A percentile compares a stretch with the other conserved stretches of the same genome.
Evolutionary conservation across 2,113 vertebrate species (phyloP).

Genomic region (Austrofundulus limnaeus): DNA sequence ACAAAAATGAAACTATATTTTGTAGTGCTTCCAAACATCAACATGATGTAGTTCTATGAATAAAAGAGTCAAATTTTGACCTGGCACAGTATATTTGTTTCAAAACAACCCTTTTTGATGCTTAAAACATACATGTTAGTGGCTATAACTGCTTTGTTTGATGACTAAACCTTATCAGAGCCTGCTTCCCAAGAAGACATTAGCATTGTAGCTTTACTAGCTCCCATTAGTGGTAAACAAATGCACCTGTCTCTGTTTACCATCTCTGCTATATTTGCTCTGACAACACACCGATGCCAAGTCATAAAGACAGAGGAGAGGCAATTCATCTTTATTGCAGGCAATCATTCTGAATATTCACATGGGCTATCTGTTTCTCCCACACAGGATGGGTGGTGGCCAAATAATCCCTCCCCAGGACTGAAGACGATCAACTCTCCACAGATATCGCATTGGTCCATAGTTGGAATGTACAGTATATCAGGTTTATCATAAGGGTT

Average conservation of each 20-base stretch:
- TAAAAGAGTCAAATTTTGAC: background rate
- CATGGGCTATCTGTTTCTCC: constrained; percentile 48
- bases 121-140: constrained; percentile 28
- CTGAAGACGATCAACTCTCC: constrained; percentile 25
- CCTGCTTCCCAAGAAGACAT: constrained; percentile 71
- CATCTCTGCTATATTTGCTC: constrained; percentile 71
- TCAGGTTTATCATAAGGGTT: constrained; percentile 23
- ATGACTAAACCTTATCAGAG: constrained; percentile 52
- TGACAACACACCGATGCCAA: constrained; percentile 71
- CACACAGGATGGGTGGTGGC: constrained; percentile 49
- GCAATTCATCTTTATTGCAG: constrained; percentile 77
- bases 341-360: constrained; percentile 71
- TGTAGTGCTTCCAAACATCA: background rate
- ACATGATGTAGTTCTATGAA: background rate
- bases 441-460: constrained; percentile 35
- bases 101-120: constrained; percentile 14
- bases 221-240: constrained; percentile 76
- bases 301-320: constrained; percentile 73
- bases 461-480: constrained; percentile 31
- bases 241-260: constrained; percentile 79
- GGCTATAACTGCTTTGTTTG: constrained; percentile 40
- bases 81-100: background rate
- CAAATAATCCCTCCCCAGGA: constrained; percentile 36
- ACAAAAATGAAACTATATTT: background rate
- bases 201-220: constrained; percentile 75